Conservation (phyloP, 2,113 vertebrate genomes). For the zebrafish (Danio rerio) region DNA sequence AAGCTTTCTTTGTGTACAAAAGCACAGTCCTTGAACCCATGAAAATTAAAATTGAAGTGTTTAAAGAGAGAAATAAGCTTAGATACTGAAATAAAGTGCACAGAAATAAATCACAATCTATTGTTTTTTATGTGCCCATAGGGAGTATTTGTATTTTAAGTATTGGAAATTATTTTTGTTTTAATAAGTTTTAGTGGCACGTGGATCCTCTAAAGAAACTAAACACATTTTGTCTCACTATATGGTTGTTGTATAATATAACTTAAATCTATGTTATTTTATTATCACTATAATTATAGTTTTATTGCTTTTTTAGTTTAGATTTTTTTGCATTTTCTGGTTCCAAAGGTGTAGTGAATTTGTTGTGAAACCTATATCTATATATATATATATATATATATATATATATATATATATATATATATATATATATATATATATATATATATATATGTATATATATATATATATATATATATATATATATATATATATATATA, state of each 20-base stretch:
- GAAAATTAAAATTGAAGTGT: slow-evolving; percentile 25
- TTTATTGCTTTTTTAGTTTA: background rate
- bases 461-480: no score
- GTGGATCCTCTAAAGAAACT: background rate
- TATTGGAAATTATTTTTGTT: background rate
- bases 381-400: no score
- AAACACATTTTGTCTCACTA: background rate
- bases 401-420: no score
- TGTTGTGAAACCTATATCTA: no score
- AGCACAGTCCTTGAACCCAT: slow-evolving; percentile 22
- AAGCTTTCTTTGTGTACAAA: background rate
- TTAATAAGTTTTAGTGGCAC: background rate
- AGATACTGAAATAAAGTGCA: slow-evolving; percentile 14
- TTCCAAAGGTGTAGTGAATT: background rate
- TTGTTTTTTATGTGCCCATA: background rate
- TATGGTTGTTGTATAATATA: no score
- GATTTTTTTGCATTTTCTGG: background rate
- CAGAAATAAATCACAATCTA: slow-evolving; percentile 12
- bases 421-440: no score
- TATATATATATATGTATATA: no score
- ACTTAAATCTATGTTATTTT: slow-evolving; percentile 8
- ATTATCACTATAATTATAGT: background rate
- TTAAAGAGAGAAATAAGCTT: slow-evolving; percentile 38
- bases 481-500: no score
- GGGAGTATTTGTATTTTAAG: background rate